Conservation (phyloP, 2,888 invertebrate species). For the Eretmocerus hayati region DNA sequence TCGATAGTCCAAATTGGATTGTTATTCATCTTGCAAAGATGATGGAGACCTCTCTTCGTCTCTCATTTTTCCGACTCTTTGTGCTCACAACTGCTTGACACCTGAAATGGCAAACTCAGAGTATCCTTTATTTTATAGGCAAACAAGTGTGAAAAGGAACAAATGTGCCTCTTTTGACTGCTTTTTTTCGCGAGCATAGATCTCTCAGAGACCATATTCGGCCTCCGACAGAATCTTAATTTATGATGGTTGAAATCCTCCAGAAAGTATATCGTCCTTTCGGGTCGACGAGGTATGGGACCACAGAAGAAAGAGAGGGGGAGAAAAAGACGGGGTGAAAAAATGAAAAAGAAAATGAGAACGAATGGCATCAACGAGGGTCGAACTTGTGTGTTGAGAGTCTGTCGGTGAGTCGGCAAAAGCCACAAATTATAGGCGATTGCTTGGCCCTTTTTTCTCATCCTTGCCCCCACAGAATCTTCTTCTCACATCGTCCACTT, state of each 20-base stretch:
- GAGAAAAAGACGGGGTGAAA: not conserved
- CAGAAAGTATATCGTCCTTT: conserved; percentile 16
- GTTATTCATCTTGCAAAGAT: too few species aligned
- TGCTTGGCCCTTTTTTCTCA: conserved; percentile 25
- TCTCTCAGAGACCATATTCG: not conserved
- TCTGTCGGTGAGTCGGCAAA: conserved; percentile 29
- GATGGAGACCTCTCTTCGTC: too few species aligned
- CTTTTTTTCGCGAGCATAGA: not conserved
- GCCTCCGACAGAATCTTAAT: conserved; percentile 3
- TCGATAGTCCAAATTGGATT: too few species aligned
- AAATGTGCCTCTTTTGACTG: not conserved
- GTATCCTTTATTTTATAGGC: conserved; percentile 13
- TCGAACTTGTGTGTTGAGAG: conserved; percentile 1
- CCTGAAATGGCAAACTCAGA: conserved; percentile 12
- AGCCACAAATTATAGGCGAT: conserved; percentile 43
- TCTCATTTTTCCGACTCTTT: too few species aligned
- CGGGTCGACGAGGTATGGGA: conserved; percentile 1
- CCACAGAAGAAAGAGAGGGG: conserved; percentile 6
- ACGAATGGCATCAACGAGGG: not conserved
- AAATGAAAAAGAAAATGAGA: conserved; percentile 3
- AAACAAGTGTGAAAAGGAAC: too few species aligned
- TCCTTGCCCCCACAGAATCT: too few species aligned
- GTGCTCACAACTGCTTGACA: too few species aligned
- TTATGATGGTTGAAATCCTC: conserved; percentile 17
- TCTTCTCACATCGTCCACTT: too few species aligned